A percentile compares a stretch with the other conserved stretches of the same genome.
Conservation (phyloP, 2,888 invertebrate genomes). For the Serripes groenlandicus region DNA sequence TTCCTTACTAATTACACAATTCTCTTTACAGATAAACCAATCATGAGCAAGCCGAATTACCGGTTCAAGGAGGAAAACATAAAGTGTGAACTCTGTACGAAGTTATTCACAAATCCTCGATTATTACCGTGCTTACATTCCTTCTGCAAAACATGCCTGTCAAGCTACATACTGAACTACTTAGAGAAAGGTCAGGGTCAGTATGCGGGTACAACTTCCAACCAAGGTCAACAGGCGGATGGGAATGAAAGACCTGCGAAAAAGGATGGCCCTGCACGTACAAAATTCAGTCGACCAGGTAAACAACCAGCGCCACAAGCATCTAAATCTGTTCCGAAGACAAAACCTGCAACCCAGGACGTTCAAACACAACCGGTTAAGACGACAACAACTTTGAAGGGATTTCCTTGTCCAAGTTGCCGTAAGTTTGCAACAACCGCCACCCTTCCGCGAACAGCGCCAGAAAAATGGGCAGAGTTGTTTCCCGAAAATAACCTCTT, state of each 20-base stretch:
- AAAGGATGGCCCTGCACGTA: conserved; percentile 7
- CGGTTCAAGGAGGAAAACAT: conserved; percentile 60
- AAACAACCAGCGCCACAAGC: background rate
- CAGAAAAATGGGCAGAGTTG: conserved; percentile 68
- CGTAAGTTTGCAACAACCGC: conserved; percentile 57
- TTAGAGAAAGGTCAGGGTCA: background rate
- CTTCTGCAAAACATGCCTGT: conserved; percentile 67
- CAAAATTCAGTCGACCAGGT: background rate
- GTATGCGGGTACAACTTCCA: background rate
- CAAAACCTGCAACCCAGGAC: background rate
- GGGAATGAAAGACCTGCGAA: background rate
- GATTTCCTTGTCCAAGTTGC: conserved; percentile 65
- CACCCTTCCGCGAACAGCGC: conserved; percentile 40
- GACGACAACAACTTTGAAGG: conserved; percentile 26
- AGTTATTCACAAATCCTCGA: conserved; percentile 62
- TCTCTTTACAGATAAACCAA: background rate
- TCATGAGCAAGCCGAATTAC: conserved; percentile 29
- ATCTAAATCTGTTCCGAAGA: background rate
- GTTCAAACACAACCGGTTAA: background rate
- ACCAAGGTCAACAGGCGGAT: background rate
- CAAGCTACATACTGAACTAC: conserved; percentile 53
- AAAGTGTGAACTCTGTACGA: conserved; percentile 67
- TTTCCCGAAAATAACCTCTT: conserved; percentile 70
- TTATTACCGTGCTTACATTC: conserved; percentile 71
- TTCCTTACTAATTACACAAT: too few species aligned